These are phyloP conservation scores for Burhinus bistriatus DNA, from an alignment of 2,113 vertebrate species.

Conservation along the genomic window DNA sequence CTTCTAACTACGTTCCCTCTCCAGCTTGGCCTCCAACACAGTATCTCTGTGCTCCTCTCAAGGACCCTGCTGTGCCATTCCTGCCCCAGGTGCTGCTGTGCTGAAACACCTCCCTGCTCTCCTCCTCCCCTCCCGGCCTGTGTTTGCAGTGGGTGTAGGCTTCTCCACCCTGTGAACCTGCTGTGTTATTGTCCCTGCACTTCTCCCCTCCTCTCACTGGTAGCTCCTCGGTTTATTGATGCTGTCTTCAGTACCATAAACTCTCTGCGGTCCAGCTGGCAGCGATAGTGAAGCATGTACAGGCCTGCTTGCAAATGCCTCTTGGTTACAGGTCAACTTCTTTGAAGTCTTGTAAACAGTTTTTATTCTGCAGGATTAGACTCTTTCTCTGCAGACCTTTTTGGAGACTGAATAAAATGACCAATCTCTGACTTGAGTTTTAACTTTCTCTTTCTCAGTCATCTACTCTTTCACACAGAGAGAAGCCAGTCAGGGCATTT, in stretches of 20 bases:
- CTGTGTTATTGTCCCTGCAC: background rate
- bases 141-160: background rate
- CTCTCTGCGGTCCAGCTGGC: background rate
- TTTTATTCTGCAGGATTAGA: background rate
- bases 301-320: background rate
- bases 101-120: background rate
- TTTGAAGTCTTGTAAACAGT: background rate
- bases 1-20: background rate
- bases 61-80: background rate
- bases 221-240: background rate
- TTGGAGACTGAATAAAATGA: background rate
- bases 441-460: background rate
- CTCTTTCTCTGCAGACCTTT: background rate
- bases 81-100: background rate
- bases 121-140: background rate
- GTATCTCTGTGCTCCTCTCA: background rate
- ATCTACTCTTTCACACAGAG: background rate
- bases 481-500: background rate
- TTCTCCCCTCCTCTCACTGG: fast-evolving
- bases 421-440: background rate
- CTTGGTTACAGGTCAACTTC: background rate
- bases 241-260: background rate
- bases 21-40: background rate
- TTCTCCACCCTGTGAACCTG: background rate
- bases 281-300: fast-evolving